Base-by-base conservation (phyloP, 2,888 invertebrate species). In the Caenorhabditis angaria region DNA sequence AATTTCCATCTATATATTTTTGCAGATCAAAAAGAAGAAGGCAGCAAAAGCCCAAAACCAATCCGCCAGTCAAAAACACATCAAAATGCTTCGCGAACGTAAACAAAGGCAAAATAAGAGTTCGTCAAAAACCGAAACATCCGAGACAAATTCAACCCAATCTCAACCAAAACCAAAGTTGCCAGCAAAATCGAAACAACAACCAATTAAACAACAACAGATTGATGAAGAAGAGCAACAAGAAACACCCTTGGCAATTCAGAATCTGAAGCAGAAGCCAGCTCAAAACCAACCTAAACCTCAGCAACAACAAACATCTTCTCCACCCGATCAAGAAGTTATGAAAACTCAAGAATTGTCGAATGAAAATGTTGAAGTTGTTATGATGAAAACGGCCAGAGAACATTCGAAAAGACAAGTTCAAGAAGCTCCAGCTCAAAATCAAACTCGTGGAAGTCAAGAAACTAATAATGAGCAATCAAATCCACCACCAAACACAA, bases 401-500 rank as follows among this genome's bases (percentile, higher is more conserved):
- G 24, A 41, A n/a, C 35, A 32, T 32, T 12, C 32, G 12, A 32
- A 32, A 14, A 41, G 6, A 41, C 3, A 18, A 41, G 18, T 14
- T 18, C 10, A 3, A 14, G 18, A 41, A 41, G 20, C 25, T 10
- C 35, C 35, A 35, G 35, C 14, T 35, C 8, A 35, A n/a, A n/a
- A n/a, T 35, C 8, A 35, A 14, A 6, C 35, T 35, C 6, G 14
- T 35, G 35, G 14, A 10, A 14, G 35, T 35, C 14, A 6, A 35
- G 14, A 35, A 35, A 10, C 35, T 35, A 14, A 35, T 6, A 35
- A 35, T 10, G 35, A 25, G 32, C 48, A 61, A 2, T 55, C 50
- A 29, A 32, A 10, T 25, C 48, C 48, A 24, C 41, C n/a, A 18
- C 61, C 61, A 48, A n/a, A 62, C 0, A 59, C 58, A n/a, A 63